Conservation (phyloP, 2,888 invertebrate species). For the Melieria picta region DNA sequence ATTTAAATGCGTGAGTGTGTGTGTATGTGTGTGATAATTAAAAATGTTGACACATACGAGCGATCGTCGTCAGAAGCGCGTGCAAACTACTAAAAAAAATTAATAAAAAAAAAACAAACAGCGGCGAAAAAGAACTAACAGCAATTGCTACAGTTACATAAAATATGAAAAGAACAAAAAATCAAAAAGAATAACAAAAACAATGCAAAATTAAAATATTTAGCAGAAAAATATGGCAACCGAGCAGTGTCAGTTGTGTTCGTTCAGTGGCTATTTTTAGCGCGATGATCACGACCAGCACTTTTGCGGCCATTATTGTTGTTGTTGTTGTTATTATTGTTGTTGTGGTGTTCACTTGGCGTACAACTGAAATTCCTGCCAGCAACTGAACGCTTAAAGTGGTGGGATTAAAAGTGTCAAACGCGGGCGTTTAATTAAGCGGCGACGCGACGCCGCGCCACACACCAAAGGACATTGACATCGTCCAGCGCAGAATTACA, state of each 20-base stretch:
- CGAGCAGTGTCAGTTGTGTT: not conserved
- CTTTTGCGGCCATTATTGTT: not conserved
- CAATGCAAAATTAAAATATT: not conserved
- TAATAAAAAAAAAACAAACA: not conserved
- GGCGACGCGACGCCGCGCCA: conserved; percentile 7
- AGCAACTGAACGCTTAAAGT: not conserved
- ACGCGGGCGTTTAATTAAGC: conserved; percentile 57
- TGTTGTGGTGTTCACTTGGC: no score
- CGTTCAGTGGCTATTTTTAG: conserved; percentile 2
- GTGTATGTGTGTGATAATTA: not conserved
- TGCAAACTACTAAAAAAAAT: not conserved
- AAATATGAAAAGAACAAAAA: not conserved
- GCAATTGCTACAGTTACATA: conserved; percentile 35
- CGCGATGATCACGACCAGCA: not conserved
- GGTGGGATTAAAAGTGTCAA: conserved; percentile 46
- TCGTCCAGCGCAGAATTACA: not conserved
- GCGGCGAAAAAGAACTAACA: not conserved
- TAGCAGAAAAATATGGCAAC: no score
- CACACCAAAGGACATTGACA: conserved; percentile 26
- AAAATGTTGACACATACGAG: not conserved
- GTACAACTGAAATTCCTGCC: not conserved
- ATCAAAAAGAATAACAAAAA: not conserved
- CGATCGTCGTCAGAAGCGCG: not conserved
- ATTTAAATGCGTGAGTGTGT: not conserved
- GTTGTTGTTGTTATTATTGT: no score